Evolutionary conservation across 2,113 vertebrate genomes (phyloP).

Genomic region (Ciconia boyciana): DNA sequence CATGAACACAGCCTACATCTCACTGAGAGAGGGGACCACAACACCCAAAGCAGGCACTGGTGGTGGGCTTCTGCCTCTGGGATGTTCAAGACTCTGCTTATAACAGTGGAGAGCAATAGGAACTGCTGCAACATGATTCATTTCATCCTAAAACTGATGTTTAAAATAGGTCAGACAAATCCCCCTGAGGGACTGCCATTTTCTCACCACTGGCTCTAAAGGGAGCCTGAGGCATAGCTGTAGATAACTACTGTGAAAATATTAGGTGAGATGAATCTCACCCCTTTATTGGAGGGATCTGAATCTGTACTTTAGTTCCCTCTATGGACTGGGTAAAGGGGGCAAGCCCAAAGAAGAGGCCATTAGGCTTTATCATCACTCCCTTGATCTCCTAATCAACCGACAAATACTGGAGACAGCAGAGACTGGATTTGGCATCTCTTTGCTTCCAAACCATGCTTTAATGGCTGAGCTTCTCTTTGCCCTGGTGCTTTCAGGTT

Average conservation of each 20-base stretch:
- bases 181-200: neutral
- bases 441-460: neutral
- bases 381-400: neutral
- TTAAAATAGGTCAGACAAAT: neutral
- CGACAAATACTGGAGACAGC: neutral
- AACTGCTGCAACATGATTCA: neutral
- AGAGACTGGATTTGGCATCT: neutral
- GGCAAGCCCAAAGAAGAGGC: neutral
- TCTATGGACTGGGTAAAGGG: neutral
- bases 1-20: neutral
- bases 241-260: neutral
- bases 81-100: neutral
- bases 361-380: neutral
- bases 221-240: neutral
- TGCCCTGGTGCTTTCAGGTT: neutral
- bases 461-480: neutral
- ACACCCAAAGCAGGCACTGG: neutral
- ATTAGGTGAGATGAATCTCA: neutral
- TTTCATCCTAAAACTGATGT: neutral
- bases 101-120: neutral
- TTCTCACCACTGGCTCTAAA: neutral
- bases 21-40: neutral
- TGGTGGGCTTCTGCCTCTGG: neutral
- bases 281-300: neutral
- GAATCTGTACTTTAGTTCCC: neutral